Conservation (phyloP, 2,888 invertebrate genomes). For the Acholoe squamosa region DNA sequence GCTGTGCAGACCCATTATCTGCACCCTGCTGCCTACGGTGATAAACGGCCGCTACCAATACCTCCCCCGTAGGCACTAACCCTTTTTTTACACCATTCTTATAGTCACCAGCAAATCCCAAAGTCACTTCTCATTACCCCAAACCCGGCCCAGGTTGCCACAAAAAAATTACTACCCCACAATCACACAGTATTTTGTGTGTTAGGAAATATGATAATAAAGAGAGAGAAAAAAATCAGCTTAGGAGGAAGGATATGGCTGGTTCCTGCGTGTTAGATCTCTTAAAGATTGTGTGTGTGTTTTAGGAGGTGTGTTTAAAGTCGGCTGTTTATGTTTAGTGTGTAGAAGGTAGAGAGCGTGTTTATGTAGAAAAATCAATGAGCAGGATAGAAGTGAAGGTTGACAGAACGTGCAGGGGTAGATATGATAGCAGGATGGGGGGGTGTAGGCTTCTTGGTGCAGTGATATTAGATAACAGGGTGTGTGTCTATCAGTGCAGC, state of each 20-base stretch:
- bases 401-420: not conserved
- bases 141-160: too few species aligned
- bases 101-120: not conserved
- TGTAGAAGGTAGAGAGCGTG: not conserved
- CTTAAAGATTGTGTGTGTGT: not conserved
- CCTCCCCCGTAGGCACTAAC: not conserved
- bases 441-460: not conserved
- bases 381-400: not conserved
- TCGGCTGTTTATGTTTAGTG: too few species aligned
- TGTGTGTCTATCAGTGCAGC: not conserved
- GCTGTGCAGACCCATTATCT: not conserved
- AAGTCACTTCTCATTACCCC: conserved; percentile 8
- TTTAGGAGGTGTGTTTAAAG: not conserved
- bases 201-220: not conserved
- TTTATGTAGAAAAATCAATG: conserved; percentile 19
- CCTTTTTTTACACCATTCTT: not conserved
- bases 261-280: not conserved
- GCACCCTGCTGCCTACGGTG: not conserved
- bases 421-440: not conserved
- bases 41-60: not conserved
- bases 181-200: too few species aligned
- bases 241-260: not conserved
- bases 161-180: too few species aligned
- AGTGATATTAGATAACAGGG: conserved; percentile 18
- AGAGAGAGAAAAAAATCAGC: not conserved